Evolutionary conservation across 2,797 vertebrate species (phyloP).

Genomic region (Dendrocincla fuliginosa): DNA sequence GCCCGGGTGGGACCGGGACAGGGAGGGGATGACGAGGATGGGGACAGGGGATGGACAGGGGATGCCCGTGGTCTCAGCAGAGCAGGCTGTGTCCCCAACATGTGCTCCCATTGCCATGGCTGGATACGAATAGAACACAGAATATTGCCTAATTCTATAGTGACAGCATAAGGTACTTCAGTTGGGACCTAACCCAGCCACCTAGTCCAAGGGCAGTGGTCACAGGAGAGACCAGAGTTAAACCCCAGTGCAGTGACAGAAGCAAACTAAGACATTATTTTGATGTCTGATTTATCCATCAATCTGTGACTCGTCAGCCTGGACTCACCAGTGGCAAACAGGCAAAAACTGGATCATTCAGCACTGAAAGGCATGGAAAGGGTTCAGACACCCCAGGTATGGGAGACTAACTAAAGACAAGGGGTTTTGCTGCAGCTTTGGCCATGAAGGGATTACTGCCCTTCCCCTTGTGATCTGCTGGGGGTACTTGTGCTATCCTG

Average conservation of each 20-base stretch:
- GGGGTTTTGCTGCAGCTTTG: not conserved
- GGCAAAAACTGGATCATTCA: not conserved
- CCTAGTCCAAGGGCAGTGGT: fast-evolving
- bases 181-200: fast-evolving
- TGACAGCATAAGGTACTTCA: fast-evolving
- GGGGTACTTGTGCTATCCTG: not conserved
- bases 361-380: not conserved
- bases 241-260: fast-evolving
- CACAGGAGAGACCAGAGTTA: not conserved
- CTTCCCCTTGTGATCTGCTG: not conserved
- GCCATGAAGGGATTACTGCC: not conserved
- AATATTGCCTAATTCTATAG: not conserved
- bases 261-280: fast-evolving
- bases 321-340: not conserved
- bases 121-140: fast-evolving
- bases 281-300: fast-evolving
- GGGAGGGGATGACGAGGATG: not conserved
- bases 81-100: fast-evolving
- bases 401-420: fast-evolving
- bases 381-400: not conserved
- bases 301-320: not conserved
- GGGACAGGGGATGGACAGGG: too few species aligned
- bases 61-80: too few species aligned
- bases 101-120: fast-evolving
- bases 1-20: not conserved